Conservation (phyloP, 2,797 vertebrate genomes). For the Cossypha niveicapilla region DNA sequence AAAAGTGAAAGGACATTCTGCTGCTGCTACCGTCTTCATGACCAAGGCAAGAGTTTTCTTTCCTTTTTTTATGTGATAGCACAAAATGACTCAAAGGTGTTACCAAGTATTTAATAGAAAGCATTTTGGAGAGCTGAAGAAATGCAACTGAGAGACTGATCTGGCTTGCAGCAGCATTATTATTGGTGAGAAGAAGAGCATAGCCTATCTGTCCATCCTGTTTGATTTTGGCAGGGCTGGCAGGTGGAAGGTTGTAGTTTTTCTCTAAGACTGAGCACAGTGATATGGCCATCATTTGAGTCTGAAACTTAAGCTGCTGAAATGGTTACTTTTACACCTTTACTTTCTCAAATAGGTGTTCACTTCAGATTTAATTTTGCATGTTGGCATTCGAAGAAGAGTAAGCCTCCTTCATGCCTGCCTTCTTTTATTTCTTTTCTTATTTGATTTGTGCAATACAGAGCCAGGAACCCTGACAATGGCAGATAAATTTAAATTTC, state of each 20-base stretch:
- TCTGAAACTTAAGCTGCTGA: background rate
- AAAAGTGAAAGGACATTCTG: background rate
- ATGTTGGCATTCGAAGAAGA: background rate
- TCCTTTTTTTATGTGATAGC: background rate
- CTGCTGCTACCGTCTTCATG: background rate
- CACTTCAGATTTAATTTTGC: background rate
- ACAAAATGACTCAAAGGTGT: background rate
- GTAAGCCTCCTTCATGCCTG: background rate
- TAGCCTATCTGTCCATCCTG: background rate
- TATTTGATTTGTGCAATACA: background rate
- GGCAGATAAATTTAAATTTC: conserved; percentile 30
- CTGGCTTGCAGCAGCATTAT: background rate
- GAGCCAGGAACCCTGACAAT: background rate
- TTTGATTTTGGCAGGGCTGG: background rate
- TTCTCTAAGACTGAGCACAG: background rate
- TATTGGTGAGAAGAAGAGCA: background rate
- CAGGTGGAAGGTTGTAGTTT: background rate
- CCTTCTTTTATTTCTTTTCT: background rate
- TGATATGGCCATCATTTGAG: background rate
- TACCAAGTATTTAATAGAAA: background rate
- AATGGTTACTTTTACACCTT: background rate
- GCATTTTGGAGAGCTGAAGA: background rate
- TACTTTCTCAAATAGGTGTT: background rate
- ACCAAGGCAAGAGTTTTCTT: background rate
- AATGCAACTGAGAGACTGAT: background rate